phyloP scores from a whole-genome alignment of 2,113 vertebrate genomes.

The Agelaius phoeniceus region DNA sequence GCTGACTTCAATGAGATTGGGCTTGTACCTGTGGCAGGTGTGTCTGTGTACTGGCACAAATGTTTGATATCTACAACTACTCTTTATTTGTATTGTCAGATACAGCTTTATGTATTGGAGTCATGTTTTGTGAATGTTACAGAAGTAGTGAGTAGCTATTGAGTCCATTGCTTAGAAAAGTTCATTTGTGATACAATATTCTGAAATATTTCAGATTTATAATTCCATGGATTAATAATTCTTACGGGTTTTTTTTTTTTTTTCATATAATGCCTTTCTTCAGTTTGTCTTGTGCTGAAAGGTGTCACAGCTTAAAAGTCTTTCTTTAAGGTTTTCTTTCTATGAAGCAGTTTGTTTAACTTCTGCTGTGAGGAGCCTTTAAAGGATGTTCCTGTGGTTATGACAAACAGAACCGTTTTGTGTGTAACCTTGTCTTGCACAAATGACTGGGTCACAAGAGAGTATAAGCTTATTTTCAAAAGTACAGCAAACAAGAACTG shows the following conservation, averaged over 20 bases:
- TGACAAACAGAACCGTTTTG: background rate
- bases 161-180: background rate
- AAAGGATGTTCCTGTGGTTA: background rate
- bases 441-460: background rate
- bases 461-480: slow-evolving; percentile 16
- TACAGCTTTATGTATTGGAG: background rate
- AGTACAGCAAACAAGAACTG: background rate
- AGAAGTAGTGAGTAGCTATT: background rate
- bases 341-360: background rate
- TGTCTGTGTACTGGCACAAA: background rate
- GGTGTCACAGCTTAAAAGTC: background rate
- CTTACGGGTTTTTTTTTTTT: background rate
- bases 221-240: background rate
- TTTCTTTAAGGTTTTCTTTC: background rate
- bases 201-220: background rate
- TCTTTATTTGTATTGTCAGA: background rate
- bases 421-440: background rate
- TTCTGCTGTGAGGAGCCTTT: background rate
- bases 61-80: background rate
- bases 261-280: background rate
- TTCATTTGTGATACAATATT: background rate
- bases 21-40: background rate
- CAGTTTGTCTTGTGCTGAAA: background rate
- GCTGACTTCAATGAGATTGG: background rate
- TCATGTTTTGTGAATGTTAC: background rate